Evolutionary conservation across 1,140 invertebrate genomes (phyloP), one percentile per base, ranked within the genome.

Genomic region (Bradysia coprophila): DNA sequence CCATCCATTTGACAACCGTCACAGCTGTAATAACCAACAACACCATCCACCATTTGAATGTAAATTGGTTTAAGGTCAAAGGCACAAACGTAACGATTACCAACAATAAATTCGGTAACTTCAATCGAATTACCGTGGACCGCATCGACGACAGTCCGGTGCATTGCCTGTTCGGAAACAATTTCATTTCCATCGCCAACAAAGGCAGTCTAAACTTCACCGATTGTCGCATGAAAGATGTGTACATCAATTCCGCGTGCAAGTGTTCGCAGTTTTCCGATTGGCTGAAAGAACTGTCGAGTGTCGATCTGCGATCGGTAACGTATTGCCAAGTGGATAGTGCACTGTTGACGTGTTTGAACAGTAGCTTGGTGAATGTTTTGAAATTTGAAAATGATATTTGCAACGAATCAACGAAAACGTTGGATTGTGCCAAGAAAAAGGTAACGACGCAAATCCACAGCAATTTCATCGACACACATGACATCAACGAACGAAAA

Each of bases 251-350:
- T 42, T 39, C 2, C 5, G 20, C 20, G 1, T 61, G 58, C n/a
- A 33, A 31, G 9, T 61, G 58, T 31, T 45, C 48, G 19, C 40
- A 46, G 11, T n/a, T n/a, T n/a, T n/a, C n/a, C n/a, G 32, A 19
- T 21, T 55, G 49, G 49, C 20, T 59, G 11, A 19, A 41, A 5
- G 20, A 20, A 0, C 41, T 55, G 1, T 51, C 49, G 24, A 45
- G 49, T 13, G 49, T 50, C 13, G 56, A 61, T 37, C 28, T 57
- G 18, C 46, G 49, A 10, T 49, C 57, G n/a, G 52, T 58, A 18
- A 44, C 50, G 3, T 48, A 57, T 31, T 60, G 57, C 20, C 37
- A 38, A 0, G 24, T 59, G 1, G 15, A 33, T 5, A 13, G 43
- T 2, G 38, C 43, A 0, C 33, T 55, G 37, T 21, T 5, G 0